Evolutionary conservation across 2,113 vertebrate genomes (phyloP), one percentile per base, ranked within the genome.

Genomic region (Aphelocoma coerulescens): DNA sequence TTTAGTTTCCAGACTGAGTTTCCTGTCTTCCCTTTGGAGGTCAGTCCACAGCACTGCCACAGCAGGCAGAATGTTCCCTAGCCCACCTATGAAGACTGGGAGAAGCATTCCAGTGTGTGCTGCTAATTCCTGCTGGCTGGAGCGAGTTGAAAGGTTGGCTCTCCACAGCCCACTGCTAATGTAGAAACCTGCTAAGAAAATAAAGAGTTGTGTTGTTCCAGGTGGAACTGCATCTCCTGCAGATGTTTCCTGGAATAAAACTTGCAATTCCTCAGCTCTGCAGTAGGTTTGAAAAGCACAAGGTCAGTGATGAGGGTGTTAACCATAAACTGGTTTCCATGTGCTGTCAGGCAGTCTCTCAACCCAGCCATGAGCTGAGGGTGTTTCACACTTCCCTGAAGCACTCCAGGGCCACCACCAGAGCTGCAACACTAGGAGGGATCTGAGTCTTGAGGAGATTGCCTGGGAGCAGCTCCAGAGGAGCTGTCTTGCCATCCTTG

Each of bases 1-100:
- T 44, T 84, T 81, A 37, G 41, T 91, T 96, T 96, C 72, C 95
- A 97, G 73, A 37, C 76, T 80, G 61, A 94, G 65, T 85, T 96
- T 97, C 90, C 92, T 78, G 65, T 88, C 88, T 89, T 94, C 61
- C 75, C 61, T 82, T 84, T 78, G 44, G 93, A 92, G 85, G 55
- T 51, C 61, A 74, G 63, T 61, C 75, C 82, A 55, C 37, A 54
- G 9, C 52, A 33, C 63, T 96, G 93, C 79, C 82, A 83, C 1
- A 4, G 44, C 61, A 35, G 8, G 59, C 72, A 77, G 65, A 86
- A 46, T 35, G 76, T 93, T 94, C 59, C 67, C 21, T 22, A 90
- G 93, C 68, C 95, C 85, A 95, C 90, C 94, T 83, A 8, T 9
- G 63, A 80, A 81, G 85, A 35, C 92, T 92, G 73, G 55, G 76